phyloP scores from a whole-genome alignment of 1,140 invertebrate genomes.

The Drosophila auraria region DNA sequence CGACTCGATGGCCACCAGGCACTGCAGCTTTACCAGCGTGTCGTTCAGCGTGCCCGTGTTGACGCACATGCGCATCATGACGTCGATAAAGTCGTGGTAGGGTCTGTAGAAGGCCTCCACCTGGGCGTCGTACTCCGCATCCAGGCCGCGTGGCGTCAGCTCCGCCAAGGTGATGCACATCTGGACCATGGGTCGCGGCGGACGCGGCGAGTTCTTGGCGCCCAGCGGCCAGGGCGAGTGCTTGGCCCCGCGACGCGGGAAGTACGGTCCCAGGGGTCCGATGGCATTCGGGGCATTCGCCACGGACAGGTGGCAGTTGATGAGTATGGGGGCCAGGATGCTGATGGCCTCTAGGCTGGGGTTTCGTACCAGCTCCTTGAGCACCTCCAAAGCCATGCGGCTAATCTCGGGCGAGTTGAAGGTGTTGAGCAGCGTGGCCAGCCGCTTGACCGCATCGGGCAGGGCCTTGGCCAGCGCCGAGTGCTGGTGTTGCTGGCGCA shows the following conservation, averaged over 20 bases:
- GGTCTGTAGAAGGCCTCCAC: constrained; percentile 92
- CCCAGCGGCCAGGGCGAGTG: constrained; percentile 71
- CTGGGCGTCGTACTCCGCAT: constrained; percentile 92
- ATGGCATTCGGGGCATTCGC: constrained; percentile 91
- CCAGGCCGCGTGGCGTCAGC: constrained; percentile 87
- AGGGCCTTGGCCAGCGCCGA: constrained; percentile 90
- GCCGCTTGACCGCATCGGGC: constrained; percentile 92
- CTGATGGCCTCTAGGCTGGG: constrained; percentile 93
- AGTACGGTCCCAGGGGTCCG: constrained; percentile 81
- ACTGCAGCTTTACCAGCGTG: constrained; percentile 78
- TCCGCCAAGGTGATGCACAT: constrained; percentile 93
- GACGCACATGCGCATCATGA: constrained; percentile 94
- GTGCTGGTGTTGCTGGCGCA: constrained; percentile 78
- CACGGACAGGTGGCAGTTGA: constrained; percentile 93
- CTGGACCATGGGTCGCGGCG: constrained; percentile 93
- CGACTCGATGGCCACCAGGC: constrained; percentile 82
- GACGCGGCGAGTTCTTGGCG: constrained; percentile 86
- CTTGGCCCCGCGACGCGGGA: constrained; percentile 78
- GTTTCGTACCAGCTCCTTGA: constrained; percentile 94
- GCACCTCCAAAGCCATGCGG: constrained; percentile 91
- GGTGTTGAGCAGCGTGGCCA: constrained; percentile 95
- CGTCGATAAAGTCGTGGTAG: constrained; percentile 94
- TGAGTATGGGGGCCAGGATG: constrained; percentile 93
- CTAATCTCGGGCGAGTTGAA: constrained; percentile 95
- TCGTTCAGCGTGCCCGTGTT: constrained; percentile 84